phyloP scores from a whole-genome alignment of 2,113 vertebrate species.

The Barbus barbus region DNA sequence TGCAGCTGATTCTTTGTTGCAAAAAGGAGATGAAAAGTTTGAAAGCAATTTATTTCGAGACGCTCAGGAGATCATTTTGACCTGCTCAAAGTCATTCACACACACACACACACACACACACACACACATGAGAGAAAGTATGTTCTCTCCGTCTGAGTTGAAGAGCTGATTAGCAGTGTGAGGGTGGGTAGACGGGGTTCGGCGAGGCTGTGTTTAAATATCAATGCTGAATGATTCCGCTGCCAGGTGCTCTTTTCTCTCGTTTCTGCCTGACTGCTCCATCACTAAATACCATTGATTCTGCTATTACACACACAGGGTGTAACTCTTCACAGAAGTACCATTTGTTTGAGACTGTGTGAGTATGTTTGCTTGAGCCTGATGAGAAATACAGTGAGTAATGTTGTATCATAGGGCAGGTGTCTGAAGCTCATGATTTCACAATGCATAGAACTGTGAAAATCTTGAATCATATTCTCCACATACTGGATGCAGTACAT shows the following conservation, averaged over 20 bases:
- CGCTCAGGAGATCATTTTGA: constrained; percentile 21
- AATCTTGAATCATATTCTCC: neutral
- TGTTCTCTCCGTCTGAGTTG: neutral
- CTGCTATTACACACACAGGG: constrained; percentile 6
- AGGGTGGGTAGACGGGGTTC: constrained; percentile 34
- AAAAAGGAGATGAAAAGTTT: constrained; percentile 23
- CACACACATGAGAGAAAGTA: constrained; percentile 21
- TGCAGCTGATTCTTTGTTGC: constrained; percentile 14
- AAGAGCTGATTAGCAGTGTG: constrained; percentile 36
- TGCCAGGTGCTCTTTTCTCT: constrained; percentile 55
- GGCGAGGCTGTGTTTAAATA: constrained; percentile 28
- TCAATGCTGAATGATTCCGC: constrained; percentile 51
- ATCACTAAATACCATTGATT: constrained; percentile 54
- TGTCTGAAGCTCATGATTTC: neutral
- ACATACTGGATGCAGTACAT: neutral
- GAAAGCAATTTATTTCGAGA: constrained; percentile 18
- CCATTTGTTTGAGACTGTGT: constrained; percentile 15
- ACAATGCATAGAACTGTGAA: neutral
- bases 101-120: neutral
- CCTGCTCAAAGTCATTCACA: constrained; percentile 19
- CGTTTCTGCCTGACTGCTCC: constrained; percentile 42
- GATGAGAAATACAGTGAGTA: constrained; percentile 26
- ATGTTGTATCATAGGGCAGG: neutral
- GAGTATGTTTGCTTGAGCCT: neutral
- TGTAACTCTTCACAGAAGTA: neutral